These are phyloP conservation scores for Geotrypetes seraphini DNA, from an alignment of 2,797 vertebrate genomes.

Conservation along the genomic window DNA sequence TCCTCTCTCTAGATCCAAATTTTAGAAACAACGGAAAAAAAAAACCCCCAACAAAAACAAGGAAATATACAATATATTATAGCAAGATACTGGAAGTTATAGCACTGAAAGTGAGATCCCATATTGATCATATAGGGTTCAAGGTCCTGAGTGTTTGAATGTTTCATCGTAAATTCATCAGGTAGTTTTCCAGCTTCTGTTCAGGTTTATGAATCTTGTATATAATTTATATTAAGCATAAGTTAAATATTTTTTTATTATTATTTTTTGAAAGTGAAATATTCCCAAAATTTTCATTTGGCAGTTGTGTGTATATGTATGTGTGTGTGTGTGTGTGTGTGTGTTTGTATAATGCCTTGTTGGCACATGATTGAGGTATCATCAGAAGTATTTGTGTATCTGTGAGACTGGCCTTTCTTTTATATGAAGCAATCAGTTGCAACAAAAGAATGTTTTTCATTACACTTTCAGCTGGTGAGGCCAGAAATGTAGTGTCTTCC, in stretches of 20 bases:
- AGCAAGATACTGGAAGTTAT: too few relatives aligned
- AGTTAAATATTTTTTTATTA: conserved; percentile 51
- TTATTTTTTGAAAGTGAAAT: conserved; percentile 51
- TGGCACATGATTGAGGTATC: conserved; percentile 40
- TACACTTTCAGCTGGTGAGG: conserved; percentile 34
- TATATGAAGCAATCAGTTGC: conserved; percentile 30
- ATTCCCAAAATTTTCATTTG: conserved; percentile 51
- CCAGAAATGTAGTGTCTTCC: conserved; percentile 36
- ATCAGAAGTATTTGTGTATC: conserved; percentile 46
- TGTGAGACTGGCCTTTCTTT: conserved; percentile 31
- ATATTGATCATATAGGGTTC: too few relatives aligned
- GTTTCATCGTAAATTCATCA: conserved; percentile 25
- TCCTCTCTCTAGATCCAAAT: too few relatives aligned
- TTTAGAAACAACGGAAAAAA: too few relatives aligned
- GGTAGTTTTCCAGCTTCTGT: conserved; percentile 41
- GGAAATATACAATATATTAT: too few relatives aligned
- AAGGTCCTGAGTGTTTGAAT: too few relatives aligned
- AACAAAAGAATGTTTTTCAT: conserved; percentile 22
- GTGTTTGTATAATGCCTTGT: too few relatives aligned
- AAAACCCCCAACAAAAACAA: too few relatives aligned
- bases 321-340: too few relatives aligned
- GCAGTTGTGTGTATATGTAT: too few relatives aligned
- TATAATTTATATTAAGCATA: conserved; percentile 70
- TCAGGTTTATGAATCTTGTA: conserved; percentile 57
- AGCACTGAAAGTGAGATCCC: too few relatives aligned